These are phyloP conservation scores for Heliconius hewitsoni DNA, from an alignment of 1,140 invertebrate genomes.

Conservation along the genomic window DNA sequence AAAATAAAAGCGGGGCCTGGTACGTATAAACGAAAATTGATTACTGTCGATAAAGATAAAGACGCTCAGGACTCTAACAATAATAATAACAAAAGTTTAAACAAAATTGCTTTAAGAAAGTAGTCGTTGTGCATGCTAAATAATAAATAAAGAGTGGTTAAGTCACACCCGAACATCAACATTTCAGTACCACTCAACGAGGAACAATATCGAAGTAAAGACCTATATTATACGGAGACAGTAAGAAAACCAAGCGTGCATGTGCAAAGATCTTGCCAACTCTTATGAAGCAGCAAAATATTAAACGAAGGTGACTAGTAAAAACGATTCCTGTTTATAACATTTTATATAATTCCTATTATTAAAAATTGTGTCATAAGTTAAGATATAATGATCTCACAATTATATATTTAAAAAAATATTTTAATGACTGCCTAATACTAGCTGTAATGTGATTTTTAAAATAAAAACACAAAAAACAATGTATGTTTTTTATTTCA, in stretches of 20 bases:
- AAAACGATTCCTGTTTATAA: conserved; percentile 21
- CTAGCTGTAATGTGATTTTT: conserved; percentile 44
- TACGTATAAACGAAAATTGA: conserved; percentile 55
- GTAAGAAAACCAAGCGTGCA: conserved; percentile 56
- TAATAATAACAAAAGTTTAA: conserved; percentile 56
- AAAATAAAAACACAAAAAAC: background rate
- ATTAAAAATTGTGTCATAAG: conserved; percentile 19
- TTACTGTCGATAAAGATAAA: conserved; percentile 50
- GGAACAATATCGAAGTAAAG: conserved; percentile 52
- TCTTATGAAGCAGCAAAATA: conserved; percentile 48
- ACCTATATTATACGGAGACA: conserved; percentile 47
- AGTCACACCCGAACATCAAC: conserved; percentile 59
- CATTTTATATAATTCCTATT: conserved; percentile 18
- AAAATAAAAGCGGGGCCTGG: conserved; percentile 60
- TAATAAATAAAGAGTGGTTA: conserved; percentile 49
- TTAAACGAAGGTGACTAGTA: conserved; percentile 26
- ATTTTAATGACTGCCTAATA: conserved; percentile 34
- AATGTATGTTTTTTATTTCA: background rate
- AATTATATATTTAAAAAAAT: conserved; percentile 34
- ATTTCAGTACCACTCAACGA: conserved; percentile 73
- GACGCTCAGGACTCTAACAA: conserved; percentile 48
- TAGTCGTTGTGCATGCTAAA: conserved; percentile 70
- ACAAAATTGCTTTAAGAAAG: conserved; percentile 73
- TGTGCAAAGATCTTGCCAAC: conserved; percentile 68
- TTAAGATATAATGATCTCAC: conserved; percentile 53